Evolutionary conservation across 2,888 invertebrate species (phyloP).

Genomic region (Clanis bilineata): DNA sequence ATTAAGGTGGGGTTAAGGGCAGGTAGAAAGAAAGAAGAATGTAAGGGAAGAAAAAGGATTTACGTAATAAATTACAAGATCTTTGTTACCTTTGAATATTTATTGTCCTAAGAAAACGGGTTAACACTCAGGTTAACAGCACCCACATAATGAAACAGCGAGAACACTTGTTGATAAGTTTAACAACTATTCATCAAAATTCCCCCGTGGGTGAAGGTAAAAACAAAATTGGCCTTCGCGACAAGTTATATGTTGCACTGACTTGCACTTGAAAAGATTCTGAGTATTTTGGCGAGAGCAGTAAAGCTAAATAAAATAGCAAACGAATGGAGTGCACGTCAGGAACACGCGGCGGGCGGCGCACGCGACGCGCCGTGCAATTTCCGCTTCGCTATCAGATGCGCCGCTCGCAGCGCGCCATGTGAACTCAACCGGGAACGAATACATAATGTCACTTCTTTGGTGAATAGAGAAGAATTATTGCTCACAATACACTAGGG

Average conservation of each 20-base stretch:
- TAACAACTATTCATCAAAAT: no score
- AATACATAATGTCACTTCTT: constrained; percentile 40
- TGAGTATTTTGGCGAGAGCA: constrained; percentile 43
- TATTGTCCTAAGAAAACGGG: no score
- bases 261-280: constrained; percentile 33
- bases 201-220: no score
- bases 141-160: no score
- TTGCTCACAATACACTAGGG: constrained; percentile 18
- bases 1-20: no score
- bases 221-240: no score
- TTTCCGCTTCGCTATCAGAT: constrained; percentile 76
- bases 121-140: no score
- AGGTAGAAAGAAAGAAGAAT: no score
- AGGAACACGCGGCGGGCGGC: constrained; percentile 64
- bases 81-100: no score
- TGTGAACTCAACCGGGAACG: constrained; percentile 54
- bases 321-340: constrained; percentile 66
- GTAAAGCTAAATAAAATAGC: constrained; percentile 64
- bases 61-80: no score
- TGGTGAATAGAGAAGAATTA: constrained; percentile 39
- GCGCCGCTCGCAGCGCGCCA: constrained; percentile 58
- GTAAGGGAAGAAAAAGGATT: no score
- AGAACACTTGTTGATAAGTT: no score
- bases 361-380: constrained; percentile 74
- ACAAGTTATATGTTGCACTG: constrained; percentile 1